Percentiles rank a stretch among this genome's conserved stretches.
Evolutionary conservation across 2,113 vertebrate species (phyloP).

Genomic region (Megalops atlanticus): DNA sequence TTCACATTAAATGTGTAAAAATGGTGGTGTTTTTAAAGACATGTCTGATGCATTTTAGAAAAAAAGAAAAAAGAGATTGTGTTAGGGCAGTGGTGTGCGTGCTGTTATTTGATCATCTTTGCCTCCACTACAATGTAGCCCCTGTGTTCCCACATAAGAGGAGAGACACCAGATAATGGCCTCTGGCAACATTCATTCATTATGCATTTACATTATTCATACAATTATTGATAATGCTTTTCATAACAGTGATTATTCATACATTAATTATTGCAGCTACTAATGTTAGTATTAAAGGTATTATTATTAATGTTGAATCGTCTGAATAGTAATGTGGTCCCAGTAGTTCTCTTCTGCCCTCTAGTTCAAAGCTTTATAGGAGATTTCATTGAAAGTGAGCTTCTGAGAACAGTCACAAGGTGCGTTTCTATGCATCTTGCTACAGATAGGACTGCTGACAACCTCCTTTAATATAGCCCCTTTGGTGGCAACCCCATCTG

Average conservation of each 20-base stretch:
- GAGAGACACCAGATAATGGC: conserved; percentile 80
- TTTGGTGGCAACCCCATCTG: neutral
- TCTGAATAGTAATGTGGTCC: conserved; percentile 58
- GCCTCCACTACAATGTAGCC: conserved; percentile 74
- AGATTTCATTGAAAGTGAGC: neutral
- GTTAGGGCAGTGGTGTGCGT: conserved; percentile 65
- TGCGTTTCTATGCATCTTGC: neutral
- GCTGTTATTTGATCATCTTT: conserved; percentile 79
- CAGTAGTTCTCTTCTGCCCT: conserved; percentile 36
- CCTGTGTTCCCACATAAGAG: conserved; percentile 77
- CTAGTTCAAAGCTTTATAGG: conserved; percentile 39
- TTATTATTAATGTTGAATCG: conserved; percentile 78
- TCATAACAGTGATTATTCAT: conserved; percentile 86
- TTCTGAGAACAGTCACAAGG: conserved; percentile 6
- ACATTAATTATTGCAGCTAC: conserved; percentile 82
- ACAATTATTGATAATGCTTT: conserved; percentile 90
- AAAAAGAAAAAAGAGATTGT: conserved; percentile 23
- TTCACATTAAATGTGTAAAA: neutral
- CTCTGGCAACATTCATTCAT: conserved; percentile 84
- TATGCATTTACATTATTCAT: conserved; percentile 86
- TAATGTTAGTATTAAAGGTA: conserved; percentile 80
- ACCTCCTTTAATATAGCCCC: neutral
- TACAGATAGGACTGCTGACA: neutral
- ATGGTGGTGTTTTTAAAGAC: neutral
- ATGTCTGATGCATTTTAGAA: conserved; percentile 1